These are phyloP conservation scores for Eledone cirrhosa DNA, from an alignment of 2,888 invertebrate genomes.

Conservation along the genomic window DNA sequence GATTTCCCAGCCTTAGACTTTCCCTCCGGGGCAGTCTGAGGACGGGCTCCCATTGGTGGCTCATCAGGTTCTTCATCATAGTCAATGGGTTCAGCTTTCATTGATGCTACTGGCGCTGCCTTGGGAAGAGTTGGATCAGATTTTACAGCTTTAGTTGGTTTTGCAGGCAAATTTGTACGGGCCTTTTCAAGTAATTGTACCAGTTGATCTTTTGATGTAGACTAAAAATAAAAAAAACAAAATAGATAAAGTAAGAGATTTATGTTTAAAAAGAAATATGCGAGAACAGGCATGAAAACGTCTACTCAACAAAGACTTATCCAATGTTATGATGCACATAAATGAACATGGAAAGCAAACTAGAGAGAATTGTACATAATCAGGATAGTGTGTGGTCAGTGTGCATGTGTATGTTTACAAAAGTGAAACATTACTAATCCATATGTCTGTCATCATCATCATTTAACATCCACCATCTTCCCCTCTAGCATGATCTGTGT, in stretches of 20 bases:
- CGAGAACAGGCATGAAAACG: no score
- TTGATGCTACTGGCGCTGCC: conserved; percentile 35
- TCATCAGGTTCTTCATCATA: conserved; percentile 45
- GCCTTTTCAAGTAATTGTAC: conserved; percentile 85
- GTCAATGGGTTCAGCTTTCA: conserved; percentile 34
- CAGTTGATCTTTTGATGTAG: conserved; percentile 71
- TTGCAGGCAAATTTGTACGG: conserved; percentile 82
- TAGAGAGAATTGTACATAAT: no score
- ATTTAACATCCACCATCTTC: no score
- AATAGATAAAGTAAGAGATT: background rate
- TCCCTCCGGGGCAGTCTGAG: conserved; percentile 34
- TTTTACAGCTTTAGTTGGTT: conserved; percentile 64
- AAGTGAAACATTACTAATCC: no score
- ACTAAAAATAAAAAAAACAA: conserved; percentile 52
- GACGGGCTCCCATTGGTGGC: conserved; percentile 38
- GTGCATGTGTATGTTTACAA: no score
- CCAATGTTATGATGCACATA: no score
- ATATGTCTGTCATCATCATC: no score
- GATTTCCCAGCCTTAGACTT: conserved; percentile 40
- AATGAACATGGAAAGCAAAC: no score
- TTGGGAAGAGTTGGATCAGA: conserved; percentile 36
- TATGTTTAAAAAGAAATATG: no score
- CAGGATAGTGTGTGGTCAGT: no score
- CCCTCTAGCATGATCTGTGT: no score
- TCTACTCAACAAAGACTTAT: no score